Evolutionary conservation across 2,888 invertebrate species (phyloP).

Genomic region (Sinohyriopsis cumingii): DNA sequence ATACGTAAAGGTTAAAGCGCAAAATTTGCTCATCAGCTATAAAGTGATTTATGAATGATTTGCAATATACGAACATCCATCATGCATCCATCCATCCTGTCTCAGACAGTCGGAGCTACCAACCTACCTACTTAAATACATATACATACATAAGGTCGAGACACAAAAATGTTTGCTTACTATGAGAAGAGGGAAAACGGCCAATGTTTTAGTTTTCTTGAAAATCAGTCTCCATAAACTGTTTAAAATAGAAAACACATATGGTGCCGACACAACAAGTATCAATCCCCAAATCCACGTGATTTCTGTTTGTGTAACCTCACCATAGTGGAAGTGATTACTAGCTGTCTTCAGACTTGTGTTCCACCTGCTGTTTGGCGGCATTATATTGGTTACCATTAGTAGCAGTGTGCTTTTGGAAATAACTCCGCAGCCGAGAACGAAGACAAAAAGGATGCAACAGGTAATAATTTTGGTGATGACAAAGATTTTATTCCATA

Average conservation of each 20-base stretch:
- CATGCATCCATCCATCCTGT: too few species aligned
- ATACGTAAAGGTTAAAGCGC: too few species aligned
- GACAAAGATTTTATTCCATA: constrained; percentile 47
- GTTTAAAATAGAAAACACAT: constrained; percentile 33
- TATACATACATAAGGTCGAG: too few species aligned
- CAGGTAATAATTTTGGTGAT: constrained; percentile 43
- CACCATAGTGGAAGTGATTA: constrained; percentile 17
- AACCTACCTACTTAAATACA: too few species aligned
- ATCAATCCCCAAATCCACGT: constrained; percentile 51
- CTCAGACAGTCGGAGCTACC: too few species aligned
- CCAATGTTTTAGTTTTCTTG: constrained; percentile 38
- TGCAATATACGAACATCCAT: too few species aligned
- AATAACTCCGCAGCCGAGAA: constrained; percentile 40
- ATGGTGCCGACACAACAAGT: constrained; percentile 45
- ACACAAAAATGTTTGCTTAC: constrained; percentile 26
- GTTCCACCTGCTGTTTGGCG: constrained; percentile 22
- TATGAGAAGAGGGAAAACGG: constrained; percentile 30
- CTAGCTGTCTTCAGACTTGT: constrained; percentile 25
- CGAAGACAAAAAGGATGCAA: constrained; percentile 35
- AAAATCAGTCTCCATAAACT: constrained; percentile 42
- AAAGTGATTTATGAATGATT: too few species aligned
- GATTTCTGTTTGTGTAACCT: constrained; percentile 25
- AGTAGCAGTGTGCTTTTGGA: constrained; percentile 46
- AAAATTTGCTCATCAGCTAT: too few species aligned
- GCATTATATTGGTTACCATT: constrained; percentile 39